Conservation (phyloP, 2,113 vertebrate genomes). For the Lasiurus borealis region DNA sequence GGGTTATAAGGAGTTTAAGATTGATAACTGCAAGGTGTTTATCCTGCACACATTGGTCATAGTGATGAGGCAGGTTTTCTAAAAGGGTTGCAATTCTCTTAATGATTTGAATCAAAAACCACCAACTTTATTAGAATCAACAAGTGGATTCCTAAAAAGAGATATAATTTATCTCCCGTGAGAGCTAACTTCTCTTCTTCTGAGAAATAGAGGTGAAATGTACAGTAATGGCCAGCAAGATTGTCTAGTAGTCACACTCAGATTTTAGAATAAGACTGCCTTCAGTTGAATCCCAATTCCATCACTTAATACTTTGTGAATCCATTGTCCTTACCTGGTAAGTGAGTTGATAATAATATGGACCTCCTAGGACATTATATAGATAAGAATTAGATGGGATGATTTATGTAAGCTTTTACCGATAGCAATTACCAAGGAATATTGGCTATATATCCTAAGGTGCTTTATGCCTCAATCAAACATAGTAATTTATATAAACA, state of each 20-base stretch:
- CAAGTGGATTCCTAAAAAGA: background rate
- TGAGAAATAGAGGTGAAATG: background rate
- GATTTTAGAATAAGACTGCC: background rate
- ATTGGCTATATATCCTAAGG: background rate
- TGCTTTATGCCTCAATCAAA: background rate
- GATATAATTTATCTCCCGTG: background rate
- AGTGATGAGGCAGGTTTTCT: background rate
- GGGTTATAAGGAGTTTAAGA: background rate
- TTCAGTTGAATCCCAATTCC: background rate
- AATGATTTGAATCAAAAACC: background rate
- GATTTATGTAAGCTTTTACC: background rate
- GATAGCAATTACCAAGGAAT: background rate
- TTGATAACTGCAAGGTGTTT: background rate
- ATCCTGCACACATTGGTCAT: background rate
- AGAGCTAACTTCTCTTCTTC: background rate
- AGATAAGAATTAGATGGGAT: background rate
- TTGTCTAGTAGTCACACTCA: background rate
- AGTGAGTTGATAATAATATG: background rate
- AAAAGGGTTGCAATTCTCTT: background rate
- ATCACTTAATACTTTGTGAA: background rate
- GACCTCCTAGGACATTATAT: background rate
- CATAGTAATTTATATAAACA: background rate
- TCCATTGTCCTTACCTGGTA: background rate
- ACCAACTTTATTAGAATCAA: background rate
- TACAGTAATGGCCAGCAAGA: background rate